These are phyloP conservation scores for Pipistrellus nathusii DNA, from an alignment of 2,797 vertebrate species.

Conservation along the genomic window DNA sequence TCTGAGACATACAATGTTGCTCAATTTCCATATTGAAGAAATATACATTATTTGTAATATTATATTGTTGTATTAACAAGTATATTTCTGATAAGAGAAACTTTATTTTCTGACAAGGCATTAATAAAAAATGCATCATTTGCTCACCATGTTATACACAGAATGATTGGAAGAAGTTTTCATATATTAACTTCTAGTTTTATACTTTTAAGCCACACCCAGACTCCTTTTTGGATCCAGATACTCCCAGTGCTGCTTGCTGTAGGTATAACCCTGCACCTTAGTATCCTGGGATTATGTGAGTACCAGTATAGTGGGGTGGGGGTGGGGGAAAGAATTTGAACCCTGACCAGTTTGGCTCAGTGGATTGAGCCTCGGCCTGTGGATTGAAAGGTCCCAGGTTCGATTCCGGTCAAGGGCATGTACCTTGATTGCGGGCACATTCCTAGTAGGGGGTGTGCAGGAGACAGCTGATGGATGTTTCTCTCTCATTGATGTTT, in stretches of 20 bases:
- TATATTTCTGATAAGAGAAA: not conserved
- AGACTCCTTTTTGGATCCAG: not conserved
- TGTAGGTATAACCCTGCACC: not conserved
- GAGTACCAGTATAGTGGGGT: not conserved
- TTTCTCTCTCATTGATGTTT: no score
- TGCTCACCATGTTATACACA: not conserved
- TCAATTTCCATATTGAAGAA: slow-evolving; percentile 15
- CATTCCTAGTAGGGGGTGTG: no score
- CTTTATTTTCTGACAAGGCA: not conserved
- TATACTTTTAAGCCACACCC: not conserved
- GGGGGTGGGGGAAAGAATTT: no score
- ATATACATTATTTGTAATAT: not conserved
- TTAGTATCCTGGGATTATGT: not conserved
- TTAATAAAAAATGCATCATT: slow-evolving; percentile 2
- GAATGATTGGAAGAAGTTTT: not conserved
- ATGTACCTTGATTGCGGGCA: no score
- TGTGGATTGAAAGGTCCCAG: no score
- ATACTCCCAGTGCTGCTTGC: not conserved
- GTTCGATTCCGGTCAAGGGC: no score
- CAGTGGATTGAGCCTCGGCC: no score
- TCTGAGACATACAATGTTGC: not conserved
- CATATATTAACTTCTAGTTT: not conserved
- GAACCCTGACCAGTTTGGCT: no score
- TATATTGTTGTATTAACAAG: not conserved
- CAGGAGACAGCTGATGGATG: no score